A percentile compares a stretch with the other conserved stretches of the same genome.
Conservation (phyloP, 1,140 invertebrate species). For the Andrena cerasifolii region DNA sequence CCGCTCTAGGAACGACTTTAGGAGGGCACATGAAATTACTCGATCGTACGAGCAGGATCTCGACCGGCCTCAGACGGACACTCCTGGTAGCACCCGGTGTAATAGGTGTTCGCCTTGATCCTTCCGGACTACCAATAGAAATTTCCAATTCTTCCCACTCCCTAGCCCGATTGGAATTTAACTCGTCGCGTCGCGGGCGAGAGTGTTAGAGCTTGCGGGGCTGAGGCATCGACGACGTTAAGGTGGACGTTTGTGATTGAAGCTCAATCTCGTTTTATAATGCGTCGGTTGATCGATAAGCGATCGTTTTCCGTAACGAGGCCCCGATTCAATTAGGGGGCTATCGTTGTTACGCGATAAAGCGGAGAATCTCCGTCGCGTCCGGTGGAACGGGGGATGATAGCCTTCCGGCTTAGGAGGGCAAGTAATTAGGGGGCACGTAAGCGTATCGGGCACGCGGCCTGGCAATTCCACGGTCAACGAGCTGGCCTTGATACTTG, state of each 20-base stretch:
- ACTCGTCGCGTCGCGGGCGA: no score
- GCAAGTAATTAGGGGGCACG: constrained; percentile 49
- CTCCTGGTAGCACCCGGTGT: not conserved
- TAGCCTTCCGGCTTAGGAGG: not conserved
- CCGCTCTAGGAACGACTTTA: not conserved
- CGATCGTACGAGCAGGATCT: not conserved
- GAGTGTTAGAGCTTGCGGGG: no score
- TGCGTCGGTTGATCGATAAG: not conserved
- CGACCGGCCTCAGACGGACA: not conserved
- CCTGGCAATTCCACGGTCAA: constrained; percentile 51
- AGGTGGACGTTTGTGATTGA: no score
- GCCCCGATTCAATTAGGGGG: constrained; percentile 40
- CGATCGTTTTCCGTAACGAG: not conserved
- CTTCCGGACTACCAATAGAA: not conserved
- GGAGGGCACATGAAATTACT: not conserved
- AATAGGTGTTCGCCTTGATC: no score
- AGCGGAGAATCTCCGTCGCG: not conserved
- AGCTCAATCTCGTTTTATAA: not conserved
- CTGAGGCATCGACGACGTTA: no score
- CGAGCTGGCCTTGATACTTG: constrained; percentile 32
- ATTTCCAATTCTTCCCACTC: not conserved
- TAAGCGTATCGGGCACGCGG: constrained; percentile 38
- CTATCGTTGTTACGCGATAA: not conserved
- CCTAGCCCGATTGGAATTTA: no score
- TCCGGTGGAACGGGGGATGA: not conserved